These are phyloP conservation scores for Morone chrysops DNA, from an alignment of 2,113 vertebrate species.

Conservation along the genomic window DNA sequence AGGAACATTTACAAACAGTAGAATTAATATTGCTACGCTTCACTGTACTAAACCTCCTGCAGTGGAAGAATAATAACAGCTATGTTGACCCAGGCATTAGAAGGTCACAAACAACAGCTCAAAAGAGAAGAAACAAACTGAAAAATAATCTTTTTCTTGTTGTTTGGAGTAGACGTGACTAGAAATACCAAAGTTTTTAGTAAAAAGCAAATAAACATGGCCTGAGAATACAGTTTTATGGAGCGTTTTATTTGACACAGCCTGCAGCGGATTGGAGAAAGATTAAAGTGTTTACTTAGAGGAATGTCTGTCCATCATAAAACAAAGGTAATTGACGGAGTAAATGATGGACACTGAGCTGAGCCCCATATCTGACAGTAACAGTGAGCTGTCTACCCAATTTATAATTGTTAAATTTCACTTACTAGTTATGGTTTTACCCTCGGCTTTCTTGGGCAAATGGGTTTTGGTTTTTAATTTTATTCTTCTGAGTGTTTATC, in stretches of 20 bases:
- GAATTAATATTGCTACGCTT: conserved; percentile 26
- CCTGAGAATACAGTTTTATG: conserved; percentile 3
- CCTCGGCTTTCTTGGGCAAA: background rate
- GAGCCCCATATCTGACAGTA: background rate
- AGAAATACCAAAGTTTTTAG: conserved; percentile 1
- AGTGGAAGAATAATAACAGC: background rate
- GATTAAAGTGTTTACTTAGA: conserved; percentile 52
- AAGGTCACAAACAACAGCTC: background rate
- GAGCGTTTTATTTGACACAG: background rate
- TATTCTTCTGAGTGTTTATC: background rate
- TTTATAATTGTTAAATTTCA: background rate
- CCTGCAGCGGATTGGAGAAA: conserved; percentile 45
- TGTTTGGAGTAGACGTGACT: background rate
- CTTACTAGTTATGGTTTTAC: conserved; percentile 4
- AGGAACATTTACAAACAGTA: conserved; percentile 34
- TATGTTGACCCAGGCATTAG: background rate
- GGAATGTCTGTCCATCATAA: conserved; percentile 47
- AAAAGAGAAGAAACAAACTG: background rate
- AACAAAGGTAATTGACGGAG: conserved; percentile 41
- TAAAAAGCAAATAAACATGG: conserved; percentile 29
- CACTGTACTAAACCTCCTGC: background rate
- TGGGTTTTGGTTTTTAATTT: conserved; percentile 2
- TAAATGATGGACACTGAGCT: conserved; percentile 19
- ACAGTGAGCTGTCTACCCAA: background rate
- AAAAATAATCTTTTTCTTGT: conserved; percentile 1